Conservation (phyloP, 2,113 vertebrate genomes). For the Tetrao urogallus region DNA sequence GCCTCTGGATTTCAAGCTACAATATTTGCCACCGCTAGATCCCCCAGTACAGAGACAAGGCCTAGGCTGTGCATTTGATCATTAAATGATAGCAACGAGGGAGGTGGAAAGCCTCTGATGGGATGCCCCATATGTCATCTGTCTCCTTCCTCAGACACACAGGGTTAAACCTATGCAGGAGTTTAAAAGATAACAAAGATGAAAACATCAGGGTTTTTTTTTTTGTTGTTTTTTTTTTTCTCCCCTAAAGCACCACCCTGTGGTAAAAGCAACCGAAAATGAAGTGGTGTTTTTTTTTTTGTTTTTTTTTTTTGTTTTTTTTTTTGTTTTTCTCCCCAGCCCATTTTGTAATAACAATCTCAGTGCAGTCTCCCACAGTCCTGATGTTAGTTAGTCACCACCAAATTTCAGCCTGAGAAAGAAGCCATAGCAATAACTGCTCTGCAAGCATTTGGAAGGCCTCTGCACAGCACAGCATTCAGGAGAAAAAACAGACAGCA, state of each 20-base stretch:
- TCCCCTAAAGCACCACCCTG: neutral
- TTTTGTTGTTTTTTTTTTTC: too few species aligned
- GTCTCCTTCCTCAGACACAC: neutral
- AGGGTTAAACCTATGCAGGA: neutral
- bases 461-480: neutral
- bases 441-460: neutral
- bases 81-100: accelerated
- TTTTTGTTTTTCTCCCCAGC: neutral
- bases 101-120: neutral
- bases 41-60: neutral
- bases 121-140: neutral
- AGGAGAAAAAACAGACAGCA: neutral
- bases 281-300: neutral
- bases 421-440: neutral
- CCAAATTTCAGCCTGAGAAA: neutral
- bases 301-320: neutral
- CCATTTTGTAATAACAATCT: neutral
- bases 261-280: neutral
- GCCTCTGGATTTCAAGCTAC: neutral
- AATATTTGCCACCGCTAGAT: neutral
- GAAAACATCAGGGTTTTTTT: neutral
- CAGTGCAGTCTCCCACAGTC: neutral
- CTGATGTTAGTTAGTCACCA: neutral
- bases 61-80: accelerated
- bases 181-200: neutral